These are phyloP conservation scores for Homarus americanus DNA, from an alignment of 1,140 invertebrate genomes.

Conservation along the genomic window DNA sequence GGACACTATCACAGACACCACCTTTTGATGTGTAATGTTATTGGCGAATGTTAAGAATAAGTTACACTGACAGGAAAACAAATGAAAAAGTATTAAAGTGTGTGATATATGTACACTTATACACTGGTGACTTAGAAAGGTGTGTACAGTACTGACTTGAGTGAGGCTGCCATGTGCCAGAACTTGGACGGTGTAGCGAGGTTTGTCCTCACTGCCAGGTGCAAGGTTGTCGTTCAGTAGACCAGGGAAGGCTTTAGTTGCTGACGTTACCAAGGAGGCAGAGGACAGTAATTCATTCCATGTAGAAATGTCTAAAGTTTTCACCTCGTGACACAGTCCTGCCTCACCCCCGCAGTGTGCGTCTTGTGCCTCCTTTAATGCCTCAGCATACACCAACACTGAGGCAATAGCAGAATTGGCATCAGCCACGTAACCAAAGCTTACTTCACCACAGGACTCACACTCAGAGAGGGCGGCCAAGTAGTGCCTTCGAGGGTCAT, in stretches of 20 bases:
- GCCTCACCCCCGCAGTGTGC: not conserved
- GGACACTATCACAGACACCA: too few relatives aligned
- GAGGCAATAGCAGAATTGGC: constrained; percentile 35
- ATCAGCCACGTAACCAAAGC: constrained; percentile 45
- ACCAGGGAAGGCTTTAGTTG: constrained; percentile 29
- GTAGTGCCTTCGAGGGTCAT: constrained; percentile 27
- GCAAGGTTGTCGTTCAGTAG: not conserved
- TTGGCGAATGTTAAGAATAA: too few relatives aligned
- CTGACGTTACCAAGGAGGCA: not conserved
- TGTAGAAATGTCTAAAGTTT: not conserved
- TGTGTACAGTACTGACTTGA: constrained; percentile 23
- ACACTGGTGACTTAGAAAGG: too few relatives aligned
- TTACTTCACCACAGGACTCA: not conserved
- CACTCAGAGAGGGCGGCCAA: constrained; percentile 45
- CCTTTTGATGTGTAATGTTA: too few relatives aligned
- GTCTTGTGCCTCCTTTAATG: constrained; percentile 32
- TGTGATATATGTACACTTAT: too few relatives aligned
- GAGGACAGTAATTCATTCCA: constrained; percentile 36
- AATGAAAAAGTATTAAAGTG: too few relatives aligned
- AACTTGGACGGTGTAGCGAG: constrained; percentile 43
- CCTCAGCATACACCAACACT: constrained; percentile 41
- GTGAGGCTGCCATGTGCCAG: constrained; percentile 29
- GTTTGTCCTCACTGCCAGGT: constrained; percentile 38
- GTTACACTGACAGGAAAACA: too few relatives aligned
- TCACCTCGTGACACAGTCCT: not conserved